phyloP scores from a whole-genome alignment of 2,888 invertebrate genomes.

The Eudasyphora cyanicolor region DNA sequence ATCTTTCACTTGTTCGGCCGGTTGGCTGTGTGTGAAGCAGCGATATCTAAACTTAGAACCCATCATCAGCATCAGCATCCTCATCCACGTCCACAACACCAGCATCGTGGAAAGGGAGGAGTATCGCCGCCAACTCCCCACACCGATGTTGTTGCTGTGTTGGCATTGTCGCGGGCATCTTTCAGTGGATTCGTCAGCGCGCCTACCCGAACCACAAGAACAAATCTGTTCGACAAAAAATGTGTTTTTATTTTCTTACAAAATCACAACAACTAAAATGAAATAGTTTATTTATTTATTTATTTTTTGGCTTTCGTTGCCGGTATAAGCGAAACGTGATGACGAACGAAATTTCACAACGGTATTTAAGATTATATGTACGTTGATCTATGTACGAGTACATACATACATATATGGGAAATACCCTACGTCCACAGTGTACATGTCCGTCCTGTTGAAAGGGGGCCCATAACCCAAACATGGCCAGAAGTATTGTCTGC shows the following conservation, averaged over 20 bases:
- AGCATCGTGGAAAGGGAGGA: background rate
- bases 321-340: slow-evolving; percentile 59
- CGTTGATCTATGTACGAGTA: background rate
- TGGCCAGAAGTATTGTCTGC: slow-evolving; percentile 31
- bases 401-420: slow-evolving; percentile 3
- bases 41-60: slow-evolving; percentile 30
- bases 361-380: slow-evolving; percentile 4
- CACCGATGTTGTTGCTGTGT: slow-evolving; percentile 33
- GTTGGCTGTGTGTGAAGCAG: no score
- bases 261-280: slow-evolving; percentile 2
- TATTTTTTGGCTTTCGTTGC: slow-evolving; percentile 26
- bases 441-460: background rate
- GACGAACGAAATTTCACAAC: slow-evolving; percentile 51
- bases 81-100: background rate
- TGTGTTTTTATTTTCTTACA: slow-evolving; percentile 11
- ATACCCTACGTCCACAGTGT: slow-evolving; percentile 2
- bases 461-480: slow-evolving; percentile 14
- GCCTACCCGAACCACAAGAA: slow-evolving; percentile 26
- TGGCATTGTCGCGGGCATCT: slow-evolving; percentile 12
- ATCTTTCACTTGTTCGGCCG: no score
- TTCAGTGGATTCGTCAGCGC: slow-evolving; percentile 44
- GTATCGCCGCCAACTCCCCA: slow-evolving; percentile 22
- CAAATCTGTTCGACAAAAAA: background rate
- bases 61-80: slow-evolving; percentile 1
- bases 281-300: slow-evolving; percentile 15